Conservation (phyloP, 1,140 invertebrate species). For the Lerema accius region DNA sequence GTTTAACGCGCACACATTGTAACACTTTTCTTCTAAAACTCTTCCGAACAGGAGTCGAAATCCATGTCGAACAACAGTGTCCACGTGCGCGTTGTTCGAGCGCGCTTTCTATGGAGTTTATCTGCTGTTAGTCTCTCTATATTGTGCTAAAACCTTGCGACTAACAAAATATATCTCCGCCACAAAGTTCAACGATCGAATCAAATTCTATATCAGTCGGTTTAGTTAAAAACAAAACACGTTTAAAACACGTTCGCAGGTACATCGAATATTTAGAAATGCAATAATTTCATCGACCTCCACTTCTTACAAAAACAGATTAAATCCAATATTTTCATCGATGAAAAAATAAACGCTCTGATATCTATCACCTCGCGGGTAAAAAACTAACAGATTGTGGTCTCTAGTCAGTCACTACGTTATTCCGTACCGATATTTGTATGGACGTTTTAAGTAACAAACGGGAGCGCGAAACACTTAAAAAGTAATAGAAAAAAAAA, state of each 20-base stretch:
- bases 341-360: conserved; percentile 75
- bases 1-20: no score
- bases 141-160: conserved; percentile 16
- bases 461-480: conserved; percentile 18
- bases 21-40: no score
- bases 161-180: conserved; percentile 12
- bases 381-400: conserved; percentile 55
- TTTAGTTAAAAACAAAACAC: background rate
- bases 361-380: conserved; percentile 46
- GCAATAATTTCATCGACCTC: conserved; percentile 38
- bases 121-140: no score
- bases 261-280: background rate
- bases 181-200: conserved; percentile 6
- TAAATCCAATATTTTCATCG: conserved; percentile 51
- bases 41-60: no score
- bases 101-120: no score
- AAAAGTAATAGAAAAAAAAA: conserved; percentile 47
- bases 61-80: no score
- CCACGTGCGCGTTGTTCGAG: no score
- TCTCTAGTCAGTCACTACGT: background rate
- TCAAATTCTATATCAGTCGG: background rate
- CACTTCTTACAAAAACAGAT: conserved; percentile 26
- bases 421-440: conserved; percentile 52
- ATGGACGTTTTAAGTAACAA: conserved; percentile 57
- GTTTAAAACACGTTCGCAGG: background rate